Conservation (phyloP, 2,888 invertebrate species). For the Diogma glabrata region DNA sequence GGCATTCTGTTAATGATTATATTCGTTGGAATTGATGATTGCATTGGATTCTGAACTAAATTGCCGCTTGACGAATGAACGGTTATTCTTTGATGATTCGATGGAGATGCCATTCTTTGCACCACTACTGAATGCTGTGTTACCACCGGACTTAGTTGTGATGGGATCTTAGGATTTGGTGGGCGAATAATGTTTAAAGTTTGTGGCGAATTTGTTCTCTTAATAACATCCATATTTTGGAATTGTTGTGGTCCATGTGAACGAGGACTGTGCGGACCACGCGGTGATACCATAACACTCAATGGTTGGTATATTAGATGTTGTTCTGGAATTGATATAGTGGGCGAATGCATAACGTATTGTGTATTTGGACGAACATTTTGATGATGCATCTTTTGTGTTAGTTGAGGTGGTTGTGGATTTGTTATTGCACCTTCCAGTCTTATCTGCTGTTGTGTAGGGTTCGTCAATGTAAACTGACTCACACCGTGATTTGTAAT, state of each 20-base stretch:
- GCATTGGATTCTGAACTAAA: slow-evolving; percentile 28
- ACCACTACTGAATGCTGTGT: slow-evolving; percentile 20
- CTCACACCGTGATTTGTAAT: too few species aligned
- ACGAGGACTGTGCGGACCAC: slow-evolving; percentile 32
- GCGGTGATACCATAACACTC: slow-evolving; percentile 30
- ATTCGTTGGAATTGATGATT: slow-evolving; percentile 1
- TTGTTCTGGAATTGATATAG: slow-evolving; percentile 51
- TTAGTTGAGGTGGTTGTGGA: slow-evolving; percentile 17
- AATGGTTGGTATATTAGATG: slow-evolving; percentile 28
- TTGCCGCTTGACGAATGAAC: slow-evolving; percentile 30
- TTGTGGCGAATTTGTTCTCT: slow-evolving; percentile 26
- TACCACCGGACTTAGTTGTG: slow-evolving; percentile 16
- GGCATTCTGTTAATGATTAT: slow-evolving; percentile 41
- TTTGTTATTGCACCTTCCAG: too few species aligned
- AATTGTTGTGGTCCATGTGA: slow-evolving; percentile 26
- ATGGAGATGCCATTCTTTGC: slow-evolving; percentile 21
- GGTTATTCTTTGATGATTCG: slow-evolving; percentile 36
- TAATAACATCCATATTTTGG: slow-evolving; percentile 30
- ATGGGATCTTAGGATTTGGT: slow-evolving; percentile 21
- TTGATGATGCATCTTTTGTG: slow-evolving; percentile 21
- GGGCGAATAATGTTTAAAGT: slow-evolving; percentile 28
- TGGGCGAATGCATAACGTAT: slow-evolving; percentile 48
- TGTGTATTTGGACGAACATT: slow-evolving; percentile 36
- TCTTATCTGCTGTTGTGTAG: slow-evolving; percentile 13
- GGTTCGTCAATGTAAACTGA: background rate